phyloP scores from a whole-genome alignment of 2,888 invertebrate species.

The Heliconius aoede region DNA sequence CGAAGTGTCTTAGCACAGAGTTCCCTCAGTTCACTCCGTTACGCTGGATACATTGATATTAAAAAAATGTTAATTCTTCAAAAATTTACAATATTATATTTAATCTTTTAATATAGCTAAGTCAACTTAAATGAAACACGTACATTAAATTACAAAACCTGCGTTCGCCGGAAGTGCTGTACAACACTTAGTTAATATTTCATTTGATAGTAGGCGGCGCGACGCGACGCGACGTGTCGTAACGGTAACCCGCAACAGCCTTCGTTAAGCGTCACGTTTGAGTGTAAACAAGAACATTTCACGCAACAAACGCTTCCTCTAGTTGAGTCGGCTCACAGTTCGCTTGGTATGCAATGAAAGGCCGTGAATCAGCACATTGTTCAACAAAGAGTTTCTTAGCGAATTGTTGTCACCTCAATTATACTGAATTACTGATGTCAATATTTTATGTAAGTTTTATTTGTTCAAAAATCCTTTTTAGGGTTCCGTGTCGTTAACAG shows the following conservation, averaged over 20 bases:
- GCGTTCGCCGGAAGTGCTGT: neutral
- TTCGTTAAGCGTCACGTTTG: constrained; percentile 33
- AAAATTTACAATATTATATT: too few relatives aligned
- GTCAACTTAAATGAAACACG: neutral
- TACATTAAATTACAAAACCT: neutral
- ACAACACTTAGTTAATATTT: constrained; percentile 15
- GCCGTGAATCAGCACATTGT: constrained; percentile 34
- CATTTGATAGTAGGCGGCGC: neutral
- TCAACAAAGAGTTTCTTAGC: constrained; percentile 10
- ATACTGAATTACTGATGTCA: neutral
- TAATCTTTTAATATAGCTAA: neutral
- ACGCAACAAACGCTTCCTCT: constrained; percentile 30
- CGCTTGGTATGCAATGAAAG: constrained; percentile 35
- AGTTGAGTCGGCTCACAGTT: constrained; percentile 32
- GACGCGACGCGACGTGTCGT: constrained; percentile 1
- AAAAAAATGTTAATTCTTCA: too few relatives aligned
- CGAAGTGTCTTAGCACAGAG: too few relatives aligned
- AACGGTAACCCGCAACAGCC: constrained; percentile 8
- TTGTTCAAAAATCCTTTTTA: neutral
- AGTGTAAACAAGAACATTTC: constrained; percentile 32
- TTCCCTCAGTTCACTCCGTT: too few relatives aligned
- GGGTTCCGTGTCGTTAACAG: too few relatives aligned
- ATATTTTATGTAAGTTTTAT: neutral
- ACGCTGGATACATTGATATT: too few relatives aligned
- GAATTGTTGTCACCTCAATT: constrained; percentile 18